Base-by-base conservation (phyloP, 2,113 vertebrate genomes). In the Vulpes vulpes region DNA sequence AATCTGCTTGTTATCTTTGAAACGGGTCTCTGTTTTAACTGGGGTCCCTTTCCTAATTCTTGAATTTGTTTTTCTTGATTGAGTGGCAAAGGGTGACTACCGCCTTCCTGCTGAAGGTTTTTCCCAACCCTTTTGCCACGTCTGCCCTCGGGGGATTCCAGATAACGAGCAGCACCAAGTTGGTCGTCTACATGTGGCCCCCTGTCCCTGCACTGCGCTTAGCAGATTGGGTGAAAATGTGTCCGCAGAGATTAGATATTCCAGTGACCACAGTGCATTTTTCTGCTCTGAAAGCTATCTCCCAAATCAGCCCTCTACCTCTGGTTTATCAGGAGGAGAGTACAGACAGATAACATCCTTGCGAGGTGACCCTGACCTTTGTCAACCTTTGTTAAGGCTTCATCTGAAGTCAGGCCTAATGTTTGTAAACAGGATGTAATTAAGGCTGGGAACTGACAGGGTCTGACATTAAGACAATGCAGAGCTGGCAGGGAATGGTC, bases 351-450 rank as follows among this genome's bases (percentile, higher is more conserved):
- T 99, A 98, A 99, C 99, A 99, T 99, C 99, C 99, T 99, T 98
- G 98, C 97, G 97, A 98, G 99, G 98, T 98, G 99, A 99, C 99
- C 99, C 97, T 99, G 99, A 99, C 99, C 99, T 99, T 98, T 98
- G 98, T 98, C 98, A 99, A 99, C 99, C 99, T 99, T 99, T 99
- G 99, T 99, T 99, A 99, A 99, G 98, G 98, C 98, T 99, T 99
- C 99, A 99, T 99, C 99, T 99, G 99, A 99, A 99, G 99, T 99
- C 98, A 99, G 99, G 98, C 99, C 98, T 98, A 98, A 98, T 99
- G 99, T 99, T 99, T 99, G 99, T 99, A 99, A 99, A 99, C 99
- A 99, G 99, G 99, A 99, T 99, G 99, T 99, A 99, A 99, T 99
- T 99, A 99, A 99, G 99, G 99, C 99, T 99, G 99, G 99, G 99